Conservation (phyloP, 2,888 invertebrate species). For the Pollenia amentaria region DNA sequence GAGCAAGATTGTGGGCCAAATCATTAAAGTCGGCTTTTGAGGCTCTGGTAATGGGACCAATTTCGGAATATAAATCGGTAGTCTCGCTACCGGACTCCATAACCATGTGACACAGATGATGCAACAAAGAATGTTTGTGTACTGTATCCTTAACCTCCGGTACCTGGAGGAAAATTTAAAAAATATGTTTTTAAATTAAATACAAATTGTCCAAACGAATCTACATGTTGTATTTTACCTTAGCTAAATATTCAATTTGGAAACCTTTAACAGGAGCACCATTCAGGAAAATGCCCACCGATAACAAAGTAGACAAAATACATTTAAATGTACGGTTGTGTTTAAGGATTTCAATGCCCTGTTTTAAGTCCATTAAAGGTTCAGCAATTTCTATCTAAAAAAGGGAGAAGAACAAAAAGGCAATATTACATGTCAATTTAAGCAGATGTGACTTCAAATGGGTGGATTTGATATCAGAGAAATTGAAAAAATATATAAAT, state of each 20-base stretch:
- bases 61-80: constrained; percentile 98
- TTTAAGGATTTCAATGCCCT: constrained; percentile 96
- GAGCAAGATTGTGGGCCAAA: constrained; percentile 92
- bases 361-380: constrained; percentile 99
- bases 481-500: neutral
- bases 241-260: constrained; percentile 97
- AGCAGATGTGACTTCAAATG: too few relatives aligned
- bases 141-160: constrained; percentile 99
- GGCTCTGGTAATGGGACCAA: constrained; percentile 94
- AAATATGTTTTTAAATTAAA: neutral
- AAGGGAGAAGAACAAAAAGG: constrained; percentile 36
- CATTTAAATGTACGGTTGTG: constrained; percentile 97
- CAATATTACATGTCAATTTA: too few relatives aligned
- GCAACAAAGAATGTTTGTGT: constrained; percentile 98
- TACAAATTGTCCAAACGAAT: neutral
- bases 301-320: constrained; percentile 96
- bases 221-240: constrained; percentile 84
- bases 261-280: constrained; percentile 97
- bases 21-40: constrained; percentile 98
- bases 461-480: neutral
- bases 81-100: constrained; percentile 98
- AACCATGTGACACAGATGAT: constrained; percentile 98
- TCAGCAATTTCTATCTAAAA: constrained; percentile 96
- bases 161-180: constrained; percentile 85
- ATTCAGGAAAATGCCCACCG: constrained; percentile 98